Percentiles rank a stretch among this genome's conserved stretches.
phyloP scores from a whole-genome alignment of 2,888 invertebrate genomes.

The Acanthosepion pharaonis region DNA sequence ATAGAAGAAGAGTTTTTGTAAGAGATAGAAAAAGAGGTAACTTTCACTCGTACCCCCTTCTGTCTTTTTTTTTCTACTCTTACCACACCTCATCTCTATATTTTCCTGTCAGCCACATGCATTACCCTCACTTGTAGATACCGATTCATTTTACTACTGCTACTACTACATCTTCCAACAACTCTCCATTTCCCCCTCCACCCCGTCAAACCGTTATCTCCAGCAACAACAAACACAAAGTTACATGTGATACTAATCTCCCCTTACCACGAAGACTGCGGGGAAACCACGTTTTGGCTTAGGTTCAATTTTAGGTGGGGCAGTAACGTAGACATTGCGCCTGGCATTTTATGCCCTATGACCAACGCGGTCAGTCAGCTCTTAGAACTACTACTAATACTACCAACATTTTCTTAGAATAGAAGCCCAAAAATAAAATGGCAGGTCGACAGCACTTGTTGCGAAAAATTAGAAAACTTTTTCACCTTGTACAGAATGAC shows the following conservation, averaged over 20 bases:
- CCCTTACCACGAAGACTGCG: neutral
- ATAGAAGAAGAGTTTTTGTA: neutral
- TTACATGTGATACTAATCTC: slow-evolving; percentile 20
- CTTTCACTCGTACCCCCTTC: neutral
- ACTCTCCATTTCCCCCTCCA: neutral
- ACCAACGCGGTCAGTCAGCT: neutral
- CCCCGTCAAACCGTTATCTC: neutral
- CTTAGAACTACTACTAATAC: neutral
- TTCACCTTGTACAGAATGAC: no score
- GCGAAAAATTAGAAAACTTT: neutral
- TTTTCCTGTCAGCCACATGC: neutral
- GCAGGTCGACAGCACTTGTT: neutral
- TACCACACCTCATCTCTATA: neutral
- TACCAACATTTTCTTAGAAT: neutral
- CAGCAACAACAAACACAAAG: neutral
- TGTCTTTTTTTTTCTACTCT: neutral
- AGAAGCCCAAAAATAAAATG: neutral
- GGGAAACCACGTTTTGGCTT: neutral
- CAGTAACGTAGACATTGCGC: neutral
- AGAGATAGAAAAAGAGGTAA: neutral
- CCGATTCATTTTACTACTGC: neutral
- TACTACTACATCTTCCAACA: neutral
- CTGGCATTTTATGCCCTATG: slow-evolving; percentile 2
- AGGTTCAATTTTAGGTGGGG: neutral
- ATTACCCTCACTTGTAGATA: neutral